Base-by-base conservation (phyloP, 2,888 invertebrate genomes). In the Baronia brevicornis region DNA sequence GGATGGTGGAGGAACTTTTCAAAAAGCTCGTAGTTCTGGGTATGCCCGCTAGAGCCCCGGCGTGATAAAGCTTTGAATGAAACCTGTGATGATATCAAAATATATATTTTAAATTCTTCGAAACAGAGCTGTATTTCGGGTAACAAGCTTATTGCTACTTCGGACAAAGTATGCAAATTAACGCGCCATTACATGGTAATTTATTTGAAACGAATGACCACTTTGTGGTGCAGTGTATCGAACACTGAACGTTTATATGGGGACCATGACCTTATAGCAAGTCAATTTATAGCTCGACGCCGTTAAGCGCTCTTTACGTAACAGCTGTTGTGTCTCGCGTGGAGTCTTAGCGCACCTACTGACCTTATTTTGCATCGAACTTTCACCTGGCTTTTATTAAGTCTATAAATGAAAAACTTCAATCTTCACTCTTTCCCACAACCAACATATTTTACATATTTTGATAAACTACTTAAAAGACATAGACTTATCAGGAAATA, bases 151-250 rank as follows among this genome's bases (percentile, higher is more conserved):
- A 39, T 46, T 49, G 51, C 51, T 52, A 48, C 51, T 44, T 56
- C 54, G 60, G 55, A 59, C 65, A 62, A 62, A 73, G 77, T 84
- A 85, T 85, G 85, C 79, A 85, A 85, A 85, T 85, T 72, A 79
- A 70, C 66, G 65, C 63, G 63, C 80, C 71, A 82, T 84, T 85
- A 84, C 79, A 78, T 72, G 75, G 82, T 82, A 82, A 85, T 85
- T 84, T 85, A 84, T 84, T 79, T 84, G 74, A 80, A 80, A 77
- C 72, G 84, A 84, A 84, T 84, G 84, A 84, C 82, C 84, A 84
- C 77, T 84, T 80, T 75, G 80, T 65, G 80, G 79, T 61, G 65
- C 68, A 71, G 77, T 79, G 79, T 80, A 82, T 80, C 68, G 75
- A 72, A 72, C 66, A 57, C 65, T 70, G 71, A 74, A 68, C 74